Evolutionary conservation across 2,113 vertebrate genomes (phyloP).

Genomic region (Phyllostomus discolor): DNA sequence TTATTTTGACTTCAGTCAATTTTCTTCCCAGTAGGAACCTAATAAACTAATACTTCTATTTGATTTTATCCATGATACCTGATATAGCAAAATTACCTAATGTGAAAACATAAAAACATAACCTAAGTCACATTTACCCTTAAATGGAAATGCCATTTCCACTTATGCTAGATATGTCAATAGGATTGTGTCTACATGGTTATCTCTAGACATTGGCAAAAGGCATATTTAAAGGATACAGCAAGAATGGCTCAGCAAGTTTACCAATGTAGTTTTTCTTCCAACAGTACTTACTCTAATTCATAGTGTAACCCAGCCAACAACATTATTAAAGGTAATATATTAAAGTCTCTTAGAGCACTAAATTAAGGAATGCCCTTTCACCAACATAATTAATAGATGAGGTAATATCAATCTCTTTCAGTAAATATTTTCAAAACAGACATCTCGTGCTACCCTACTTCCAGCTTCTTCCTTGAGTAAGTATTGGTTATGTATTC

Average conservation of each 20-base stretch:
- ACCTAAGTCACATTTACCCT: not conserved
- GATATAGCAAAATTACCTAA: constrained; percentile 29
- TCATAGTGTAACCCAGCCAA: constrained; percentile 2
- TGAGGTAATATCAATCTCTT: not conserved
- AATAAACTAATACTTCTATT: constrained; percentile 32
- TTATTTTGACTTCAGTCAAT: constrained; percentile 28
- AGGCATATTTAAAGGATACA: not conserved
- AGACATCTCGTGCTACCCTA: not conserved
- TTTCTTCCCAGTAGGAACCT: not conserved
- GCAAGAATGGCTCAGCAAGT: not conserved
- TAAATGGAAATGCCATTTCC: not conserved
- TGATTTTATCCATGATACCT: not conserved
- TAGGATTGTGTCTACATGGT: not conserved
- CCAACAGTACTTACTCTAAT: not conserved
- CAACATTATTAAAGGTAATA: constrained; percentile 21
- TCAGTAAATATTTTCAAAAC: constrained; percentile 5
- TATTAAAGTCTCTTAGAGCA: not conserved
- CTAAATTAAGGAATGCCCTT: constrained; percentile 27
- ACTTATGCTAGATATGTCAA: not conserved
- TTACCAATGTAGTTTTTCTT: not conserved
- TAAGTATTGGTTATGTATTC: not conserved
- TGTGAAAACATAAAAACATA: constrained; percentile 20
- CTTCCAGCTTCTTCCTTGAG: not conserved
- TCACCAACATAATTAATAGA: not conserved
- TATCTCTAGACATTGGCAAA: not conserved